Conservation (phyloP, 2,113 vertebrate genomes). For the Bubo scandiacus region DNA sequence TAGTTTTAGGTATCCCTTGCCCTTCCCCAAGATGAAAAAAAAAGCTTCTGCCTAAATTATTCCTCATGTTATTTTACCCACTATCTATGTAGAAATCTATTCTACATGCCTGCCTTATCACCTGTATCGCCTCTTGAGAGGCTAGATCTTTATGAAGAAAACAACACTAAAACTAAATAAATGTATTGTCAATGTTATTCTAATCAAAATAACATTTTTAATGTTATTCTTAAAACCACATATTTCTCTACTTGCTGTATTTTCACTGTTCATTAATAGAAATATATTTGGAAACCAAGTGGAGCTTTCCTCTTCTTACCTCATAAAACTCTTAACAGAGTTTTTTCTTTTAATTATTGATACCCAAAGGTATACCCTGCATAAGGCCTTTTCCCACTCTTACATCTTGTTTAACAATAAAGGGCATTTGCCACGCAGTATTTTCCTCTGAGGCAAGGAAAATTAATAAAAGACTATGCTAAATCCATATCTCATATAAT, state of each 20-base stretch:
- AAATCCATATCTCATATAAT: neutral
- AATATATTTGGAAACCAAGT: neutral
- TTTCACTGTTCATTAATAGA: neutral
- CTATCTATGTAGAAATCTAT: neutral
- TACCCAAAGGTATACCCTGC: neutral
- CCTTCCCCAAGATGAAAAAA: slow-evolving; percentile 31
- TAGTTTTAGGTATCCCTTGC: slow-evolving; percentile 47
- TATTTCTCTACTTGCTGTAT: slow-evolving; percentile 6
- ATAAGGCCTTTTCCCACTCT: neutral
- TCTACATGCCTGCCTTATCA: slow-evolving; percentile 50
- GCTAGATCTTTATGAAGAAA: slow-evolving; percentile 55
- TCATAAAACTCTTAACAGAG: neutral
- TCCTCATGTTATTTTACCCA: slow-evolving; percentile 31
- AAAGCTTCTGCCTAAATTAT: slow-evolving; percentile 50
- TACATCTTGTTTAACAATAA: neutral
- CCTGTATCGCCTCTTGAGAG: slow-evolving; percentile 29
- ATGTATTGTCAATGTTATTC: neutral
- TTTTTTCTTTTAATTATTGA: neutral
- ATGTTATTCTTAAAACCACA: slow-evolving; percentile 25
- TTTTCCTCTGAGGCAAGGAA: neutral
- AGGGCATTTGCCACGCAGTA: neutral
- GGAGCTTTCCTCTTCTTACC: neutral
- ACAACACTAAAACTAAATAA: slow-evolving; percentile 40
- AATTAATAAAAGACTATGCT: neutral
- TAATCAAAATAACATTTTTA: neutral